Percentiles rank a stretch among this genome's conserved stretches.
Conservation (phyloP, 2,113 vertebrate genomes). For the Irena cyanogastra region DNA sequence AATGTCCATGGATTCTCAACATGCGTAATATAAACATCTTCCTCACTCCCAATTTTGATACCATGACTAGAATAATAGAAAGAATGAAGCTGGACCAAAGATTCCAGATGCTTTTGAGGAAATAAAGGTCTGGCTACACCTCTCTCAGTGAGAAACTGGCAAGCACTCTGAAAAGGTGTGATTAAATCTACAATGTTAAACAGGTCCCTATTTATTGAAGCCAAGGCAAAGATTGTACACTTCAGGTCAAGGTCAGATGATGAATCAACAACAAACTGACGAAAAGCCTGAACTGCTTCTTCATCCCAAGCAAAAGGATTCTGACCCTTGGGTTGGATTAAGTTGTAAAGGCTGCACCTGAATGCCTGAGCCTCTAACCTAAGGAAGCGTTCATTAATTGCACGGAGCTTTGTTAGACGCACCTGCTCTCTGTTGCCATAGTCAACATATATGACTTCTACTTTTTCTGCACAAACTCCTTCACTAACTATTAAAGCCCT, state of each 20-base stretch:
- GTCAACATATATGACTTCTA: slow-evolving; percentile 85
- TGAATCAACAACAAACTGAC: slow-evolving; percentile 75
- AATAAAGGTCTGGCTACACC: slow-evolving; percentile 64
- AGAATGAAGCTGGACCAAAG: slow-evolving; percentile 77
- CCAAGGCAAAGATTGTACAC: slow-evolving; percentile 88
- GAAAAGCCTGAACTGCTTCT: slow-evolving; percentile 72
- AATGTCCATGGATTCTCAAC: slow-evolving; percentile 78
- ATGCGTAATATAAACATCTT: slow-evolving; percentile 77
- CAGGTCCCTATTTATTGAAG: slow-evolving; percentile 73
- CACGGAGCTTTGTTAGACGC: slow-evolving; percentile 73
- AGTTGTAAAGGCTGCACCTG: slow-evolving; percentile 89
- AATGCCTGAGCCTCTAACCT: slow-evolving; percentile 84
- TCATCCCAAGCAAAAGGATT: slow-evolving; percentile 80
- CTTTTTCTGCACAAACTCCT: slow-evolving; percentile 44
- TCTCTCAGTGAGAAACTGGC: slow-evolving; percentile 73
- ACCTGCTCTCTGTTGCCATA: slow-evolving; percentile 82
- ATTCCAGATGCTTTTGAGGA: slow-evolving; percentile 55
- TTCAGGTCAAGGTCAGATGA: slow-evolving; percentile 73
- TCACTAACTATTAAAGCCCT: slow-evolving; percentile 80
- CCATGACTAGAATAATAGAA: slow-evolving; percentile 86
- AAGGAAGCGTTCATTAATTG: slow-evolving; percentile 75
- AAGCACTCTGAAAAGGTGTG: slow-evolving; percentile 88
- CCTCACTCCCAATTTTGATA: slow-evolving; percentile 87
- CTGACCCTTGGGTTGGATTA: slow-evolving; percentile 71
- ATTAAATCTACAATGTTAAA: slow-evolving; percentile 88